These are phyloP conservation scores for Orthonevra nobilis DNA, from an alignment of 2,888 invertebrate species.

Conservation along the genomic window DNA sequence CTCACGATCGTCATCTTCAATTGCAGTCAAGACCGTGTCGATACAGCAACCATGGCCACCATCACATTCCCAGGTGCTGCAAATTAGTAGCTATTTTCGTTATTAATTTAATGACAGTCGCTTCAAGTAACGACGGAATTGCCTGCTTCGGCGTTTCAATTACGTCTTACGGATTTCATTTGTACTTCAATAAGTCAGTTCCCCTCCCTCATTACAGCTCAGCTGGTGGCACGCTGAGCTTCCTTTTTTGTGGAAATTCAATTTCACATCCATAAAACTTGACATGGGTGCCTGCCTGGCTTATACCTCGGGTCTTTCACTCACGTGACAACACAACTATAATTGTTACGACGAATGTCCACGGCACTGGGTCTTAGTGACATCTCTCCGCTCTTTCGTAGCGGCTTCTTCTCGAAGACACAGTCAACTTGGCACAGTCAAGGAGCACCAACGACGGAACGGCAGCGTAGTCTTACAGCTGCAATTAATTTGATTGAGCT, in stretches of 20 bases:
- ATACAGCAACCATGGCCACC: slow-evolving; percentile 32
- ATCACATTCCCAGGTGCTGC: slow-evolving; percentile 69
- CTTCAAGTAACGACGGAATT: slow-evolving; percentile 41
- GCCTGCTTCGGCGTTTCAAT: slow-evolving; percentile 56
- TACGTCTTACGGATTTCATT: slow-evolving; percentile 60
- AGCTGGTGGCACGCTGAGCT: slow-evolving; percentile 32
- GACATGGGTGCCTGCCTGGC: slow-evolving; percentile 52
- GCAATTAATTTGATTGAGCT: slow-evolving; percentile 79
- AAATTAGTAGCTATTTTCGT: slow-evolving; percentile 69
- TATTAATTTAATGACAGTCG: slow-evolving; percentile 68
- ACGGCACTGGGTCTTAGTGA: slow-evolving; percentile 43
- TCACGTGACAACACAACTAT: slow-evolving; percentile 66
- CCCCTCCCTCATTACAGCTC: slow-evolving; percentile 3
- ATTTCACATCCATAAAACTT: slow-evolving; percentile 60
- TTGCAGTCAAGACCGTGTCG: background rate
- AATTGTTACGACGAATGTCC: slow-evolving; percentile 64
- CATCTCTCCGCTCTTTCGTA: slow-evolving; percentile 38
- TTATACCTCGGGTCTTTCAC: slow-evolving; percentile 33
- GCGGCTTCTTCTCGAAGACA: too few relatives aligned
- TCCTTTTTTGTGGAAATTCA: slow-evolving; percentile 60
- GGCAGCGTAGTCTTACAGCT: slow-evolving; percentile 56
- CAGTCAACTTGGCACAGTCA: slow-evolving; percentile 5
- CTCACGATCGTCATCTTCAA: slow-evolving; percentile 56
- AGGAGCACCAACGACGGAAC: slow-evolving; percentile 33
- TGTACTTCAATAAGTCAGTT: slow-evolving; percentile 52